These are phyloP conservation scores for Acanthacorydalis orientalis DNA, from an alignment of 2,888 invertebrate species.

Conservation along the genomic window DNA sequence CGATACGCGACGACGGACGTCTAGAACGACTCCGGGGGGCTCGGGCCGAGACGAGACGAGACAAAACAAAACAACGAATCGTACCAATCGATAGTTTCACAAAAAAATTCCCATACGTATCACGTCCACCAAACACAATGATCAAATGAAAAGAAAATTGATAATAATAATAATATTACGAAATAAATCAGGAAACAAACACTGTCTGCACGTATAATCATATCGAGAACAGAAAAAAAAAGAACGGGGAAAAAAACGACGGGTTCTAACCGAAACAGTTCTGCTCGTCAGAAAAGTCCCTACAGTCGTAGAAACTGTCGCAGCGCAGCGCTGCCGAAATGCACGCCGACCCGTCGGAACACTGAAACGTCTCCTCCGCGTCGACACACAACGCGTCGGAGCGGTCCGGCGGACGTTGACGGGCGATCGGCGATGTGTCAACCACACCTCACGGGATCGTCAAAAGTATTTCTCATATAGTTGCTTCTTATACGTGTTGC, in stretches of 20 bases:
- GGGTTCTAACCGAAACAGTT: slow-evolving; percentile 54
- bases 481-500: no score
- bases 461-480: slow-evolving; percentile 11
- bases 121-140: not conserved
- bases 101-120: not conserved
- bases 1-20: no score
- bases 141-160: not conserved
- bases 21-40: no score
- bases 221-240: not conserved
- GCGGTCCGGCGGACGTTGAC: slow-evolving; percentile 27
- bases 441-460: slow-evolving; percentile 8
- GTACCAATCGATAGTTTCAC: not conserved
- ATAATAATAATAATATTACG: slow-evolving; percentile 5
- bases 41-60: not conserved
- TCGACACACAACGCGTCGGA: slow-evolving; percentile 14
- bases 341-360: slow-evolving; percentile 52
- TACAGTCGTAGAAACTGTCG: slow-evolving; percentile 81
- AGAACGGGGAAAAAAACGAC: no score
- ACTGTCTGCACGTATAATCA: not conserved
- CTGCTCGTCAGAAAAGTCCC: slow-evolving; percentile 81
- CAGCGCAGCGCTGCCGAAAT: slow-evolving; percentile 62
- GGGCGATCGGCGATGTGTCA: slow-evolving; percentile 16
- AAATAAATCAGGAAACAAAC: not conserved
- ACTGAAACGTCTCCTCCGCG: slow-evolving; percentile 30
- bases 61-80: not conserved